Percentiles rank a stretch among this genome's conserved stretches.
Conservation (phyloP, 2,888 invertebrate species). For the Hyalella azteca region DNA sequence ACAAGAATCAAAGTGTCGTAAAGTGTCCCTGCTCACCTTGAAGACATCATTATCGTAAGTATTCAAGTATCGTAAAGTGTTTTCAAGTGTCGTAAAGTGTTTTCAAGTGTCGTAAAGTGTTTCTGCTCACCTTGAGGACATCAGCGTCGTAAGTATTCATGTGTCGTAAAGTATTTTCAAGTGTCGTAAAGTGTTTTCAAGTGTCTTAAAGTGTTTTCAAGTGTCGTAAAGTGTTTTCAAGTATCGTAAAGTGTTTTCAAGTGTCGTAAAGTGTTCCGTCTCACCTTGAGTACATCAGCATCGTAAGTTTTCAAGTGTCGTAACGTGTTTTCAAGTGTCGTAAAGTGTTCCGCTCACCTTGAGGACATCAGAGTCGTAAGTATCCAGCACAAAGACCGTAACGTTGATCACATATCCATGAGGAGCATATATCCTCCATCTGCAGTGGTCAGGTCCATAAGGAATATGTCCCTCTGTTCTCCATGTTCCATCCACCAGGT, state of each 20-base stretch:
- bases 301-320: conserved; percentile 42
- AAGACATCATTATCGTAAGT: no score
- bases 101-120: no score
- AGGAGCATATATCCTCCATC: conserved; percentile 45
- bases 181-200: no score
- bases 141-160: conserved; percentile 42
- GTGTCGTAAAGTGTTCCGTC: no score
- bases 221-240: no score
- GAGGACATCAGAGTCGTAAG: not conserved
- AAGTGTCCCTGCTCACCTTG: no score
- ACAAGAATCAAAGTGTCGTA: no score
- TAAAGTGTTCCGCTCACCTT: not conserved
- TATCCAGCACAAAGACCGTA: conserved; percentile 45
- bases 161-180: conserved; percentile 42
- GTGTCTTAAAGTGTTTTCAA: no score
- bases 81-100: no score
- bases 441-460: conserved; percentile 47
- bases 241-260: no score
- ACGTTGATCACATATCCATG: conserved; percentile 49
- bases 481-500: conserved; percentile 39
- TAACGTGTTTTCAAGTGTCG: no score
- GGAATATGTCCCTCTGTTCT: conserved; percentile 8
- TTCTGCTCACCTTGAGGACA: not conserved
- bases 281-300: not conserved
- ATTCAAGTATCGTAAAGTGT: no score